Conservation (phyloP, 2,797 vertebrate genomes). For the Gobionotothen gibberifrons region DNA sequence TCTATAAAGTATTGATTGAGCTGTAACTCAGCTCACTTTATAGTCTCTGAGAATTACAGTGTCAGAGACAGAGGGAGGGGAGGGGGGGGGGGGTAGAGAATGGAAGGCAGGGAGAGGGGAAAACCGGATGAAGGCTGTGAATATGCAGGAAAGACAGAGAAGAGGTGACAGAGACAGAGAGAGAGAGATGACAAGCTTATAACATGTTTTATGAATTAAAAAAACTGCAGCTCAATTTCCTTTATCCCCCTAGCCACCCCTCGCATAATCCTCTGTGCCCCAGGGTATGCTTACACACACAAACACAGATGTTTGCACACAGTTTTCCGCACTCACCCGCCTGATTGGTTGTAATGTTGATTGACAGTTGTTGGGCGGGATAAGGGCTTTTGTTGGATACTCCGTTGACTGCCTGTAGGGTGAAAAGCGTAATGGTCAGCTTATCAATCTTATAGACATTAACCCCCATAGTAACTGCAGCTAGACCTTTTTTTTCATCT, state of each 20-base stretch:
- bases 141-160: conserved; percentile 48
- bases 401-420: conserved; percentile 89
- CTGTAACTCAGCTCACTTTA: conserved; percentile 73
- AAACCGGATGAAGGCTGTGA: conserved; percentile 56
- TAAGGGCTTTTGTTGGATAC: conserved; percentile 95
- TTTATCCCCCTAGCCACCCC: conserved; percentile 68
- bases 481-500: conserved; percentile 1
- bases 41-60: conserved; percentile 68
- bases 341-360: conserved; percentile 98
- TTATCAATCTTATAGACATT: conserved; percentile 10
- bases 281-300: conserved; percentile 54
- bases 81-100: conserved; percentile 23
- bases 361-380: conserved; percentile 91
- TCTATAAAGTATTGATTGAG: conserved; percentile 75
- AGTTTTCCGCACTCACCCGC: conserved; percentile 84
- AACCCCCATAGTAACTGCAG: not conserved
- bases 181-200: conserved; percentile 64
- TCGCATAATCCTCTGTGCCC: conserved; percentile 64
- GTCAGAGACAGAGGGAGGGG: conserved; percentile 33
- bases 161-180: conserved; percentile 14
- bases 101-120: conserved; percentile 30
- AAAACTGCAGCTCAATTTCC: conserved; percentile 76
- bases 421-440: conserved; percentile 44
- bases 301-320: conserved; percentile 10
- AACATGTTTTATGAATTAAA: conserved; percentile 82